Percentiles rank a stretch among this genome's conserved stretches.
These are phyloP conservation scores for Malthinus flaveolus DNA, from an alignment of 2,888 invertebrate species.

Conservation along the genomic window DNA sequence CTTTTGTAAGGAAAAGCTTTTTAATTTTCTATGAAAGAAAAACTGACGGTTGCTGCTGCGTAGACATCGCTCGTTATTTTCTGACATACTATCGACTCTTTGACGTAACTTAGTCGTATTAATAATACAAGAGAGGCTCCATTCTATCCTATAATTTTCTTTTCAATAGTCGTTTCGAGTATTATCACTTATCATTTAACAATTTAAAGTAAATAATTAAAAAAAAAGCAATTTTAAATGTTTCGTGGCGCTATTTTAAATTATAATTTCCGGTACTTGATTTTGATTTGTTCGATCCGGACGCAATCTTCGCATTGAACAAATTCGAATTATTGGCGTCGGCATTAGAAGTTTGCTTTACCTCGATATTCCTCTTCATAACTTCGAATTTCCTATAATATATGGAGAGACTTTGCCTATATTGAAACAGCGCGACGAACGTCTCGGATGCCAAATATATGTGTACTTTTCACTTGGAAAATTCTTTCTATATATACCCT, in stretches of 20 bases:
- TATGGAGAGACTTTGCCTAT: neutral
- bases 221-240: conserved; percentile 12
- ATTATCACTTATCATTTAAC: too few relatives aligned
- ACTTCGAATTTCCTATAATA: conserved; percentile 6
- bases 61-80: conserved; percentile 11
- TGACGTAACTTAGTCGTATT: conserved; percentile 7
- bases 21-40: conserved; percentile 9
- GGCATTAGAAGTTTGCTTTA: conserved; percentile 11
- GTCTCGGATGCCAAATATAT: neutral
- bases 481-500: too few relatives aligned
- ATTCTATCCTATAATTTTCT: neutral
- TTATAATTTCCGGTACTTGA: conserved; percentile 25
- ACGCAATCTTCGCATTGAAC: conserved; percentile 16
- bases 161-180: neutral
- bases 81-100: conserved; percentile 17
- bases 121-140: conserved; percentile 11
- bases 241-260: conserved; percentile 26
- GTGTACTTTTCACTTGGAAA: neutral
- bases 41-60: neutral
- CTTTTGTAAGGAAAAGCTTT: conserved; percentile 2
- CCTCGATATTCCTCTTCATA: conserved; percentile 13
- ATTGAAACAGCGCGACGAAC: conserved; percentile 1
- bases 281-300: conserved; percentile 21
- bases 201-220: neutral
- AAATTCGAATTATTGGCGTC: conserved; percentile 16